A percentile compares a stretch with the other conserved stretches of the same genome.
phyloP scores from a whole-genome alignment of 1,140 invertebrate genomes.

The Drosophila orosa region DNA sequence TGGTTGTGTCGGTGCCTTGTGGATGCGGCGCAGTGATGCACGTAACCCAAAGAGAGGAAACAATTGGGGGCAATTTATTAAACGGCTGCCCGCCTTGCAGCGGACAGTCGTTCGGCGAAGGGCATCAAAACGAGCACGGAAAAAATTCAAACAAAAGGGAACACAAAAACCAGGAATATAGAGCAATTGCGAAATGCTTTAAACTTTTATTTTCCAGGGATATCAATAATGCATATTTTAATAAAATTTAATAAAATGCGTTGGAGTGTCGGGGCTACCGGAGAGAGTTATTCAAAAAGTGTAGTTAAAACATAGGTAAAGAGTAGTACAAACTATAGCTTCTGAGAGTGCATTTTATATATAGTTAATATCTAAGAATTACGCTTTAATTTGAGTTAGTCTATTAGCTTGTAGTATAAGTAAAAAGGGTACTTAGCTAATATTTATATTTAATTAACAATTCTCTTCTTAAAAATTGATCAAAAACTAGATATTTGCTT shows the following conservation, averaged over 20 bases:
- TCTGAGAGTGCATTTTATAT: not conserved
- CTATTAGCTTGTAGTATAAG: not conserved
- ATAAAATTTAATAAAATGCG: slow-evolving; percentile 6
- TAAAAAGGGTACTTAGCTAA: not conserved
- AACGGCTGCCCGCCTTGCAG: slow-evolving; percentile 37
- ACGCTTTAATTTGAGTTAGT: not conserved
- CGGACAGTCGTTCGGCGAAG: slow-evolving; percentile 24
- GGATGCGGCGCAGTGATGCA: slow-evolving; percentile 36
- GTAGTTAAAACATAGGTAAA: not conserved
- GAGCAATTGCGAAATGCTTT: slow-evolving; percentile 30
- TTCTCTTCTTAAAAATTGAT: not conserved
- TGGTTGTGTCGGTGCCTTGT: slow-evolving; percentile 9
- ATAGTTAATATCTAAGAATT: not conserved
- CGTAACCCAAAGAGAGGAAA: slow-evolving; percentile 42
- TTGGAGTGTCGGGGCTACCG: not conserved
- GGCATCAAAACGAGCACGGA: slow-evolving; percentile 4
- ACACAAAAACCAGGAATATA: slow-evolving; percentile 16
- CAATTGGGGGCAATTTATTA: slow-evolving; percentile 48
- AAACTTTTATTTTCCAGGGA: slow-evolving; percentile 22
- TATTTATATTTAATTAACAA: not conserved
- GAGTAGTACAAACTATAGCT: not conserved
- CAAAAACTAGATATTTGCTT: not conserved
- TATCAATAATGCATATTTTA: slow-evolving; percentile 32
- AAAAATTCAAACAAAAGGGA: slow-evolving; percentile 26
- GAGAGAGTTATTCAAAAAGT: not conserved